Evolutionary conservation across 1,140 invertebrate species (phyloP), one percentile per base, ranked within the genome.

Genomic region (Drosophila funebris): DNA sequence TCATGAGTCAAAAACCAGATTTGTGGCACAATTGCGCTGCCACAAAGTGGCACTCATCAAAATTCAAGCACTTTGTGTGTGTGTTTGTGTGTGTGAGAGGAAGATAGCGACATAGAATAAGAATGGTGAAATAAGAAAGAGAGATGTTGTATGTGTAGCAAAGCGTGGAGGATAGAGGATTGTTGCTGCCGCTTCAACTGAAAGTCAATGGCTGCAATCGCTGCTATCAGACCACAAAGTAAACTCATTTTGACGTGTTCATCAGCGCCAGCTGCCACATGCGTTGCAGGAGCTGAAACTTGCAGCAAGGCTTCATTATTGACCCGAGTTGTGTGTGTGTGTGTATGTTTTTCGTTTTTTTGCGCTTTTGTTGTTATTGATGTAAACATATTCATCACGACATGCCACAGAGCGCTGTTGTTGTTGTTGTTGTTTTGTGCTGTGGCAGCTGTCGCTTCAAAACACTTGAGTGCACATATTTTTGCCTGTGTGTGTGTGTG

Each of bases 301-400:
- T 57, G 24, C 9, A 41, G 72, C 75, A 53, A 61, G 56, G 62
- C 66, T 78, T 74, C 70, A 82, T 77, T 87, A 81, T 87, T 85
- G 81, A 87, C 76, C 82, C 78, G 56, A 43, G 63, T 71, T 87
- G n/a, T n/a, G n/a, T n/a, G n/a, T n/a, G n/a, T n/a, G n/a, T n/a
- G n/a, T n/a, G n/a, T n/a, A n/a, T n/a, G n/a, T n/a, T n/a, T n/a
- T n/a, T n/a, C n/a, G n/a, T n/a, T n/a, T n/a, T n/a, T n/a, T n/a
- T n/a, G n/a, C n/a, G n/a, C n/a, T n/a, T n/a, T n/a, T n/a, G 73
- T 78, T 75, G 73, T 78, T 87, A 87, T 85, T 78, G 82, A 85
- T 85, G 82, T 87, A 82, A 85, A 75, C 82, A 87, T 82, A 85
- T 85, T 87, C 82, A 85, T 85, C 82, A 85, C 68, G 46, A 46